These are phyloP conservation scores for Solea solea DNA, from an alignment of 2,113 vertebrate genomes.

Conservation along the genomic window DNA sequence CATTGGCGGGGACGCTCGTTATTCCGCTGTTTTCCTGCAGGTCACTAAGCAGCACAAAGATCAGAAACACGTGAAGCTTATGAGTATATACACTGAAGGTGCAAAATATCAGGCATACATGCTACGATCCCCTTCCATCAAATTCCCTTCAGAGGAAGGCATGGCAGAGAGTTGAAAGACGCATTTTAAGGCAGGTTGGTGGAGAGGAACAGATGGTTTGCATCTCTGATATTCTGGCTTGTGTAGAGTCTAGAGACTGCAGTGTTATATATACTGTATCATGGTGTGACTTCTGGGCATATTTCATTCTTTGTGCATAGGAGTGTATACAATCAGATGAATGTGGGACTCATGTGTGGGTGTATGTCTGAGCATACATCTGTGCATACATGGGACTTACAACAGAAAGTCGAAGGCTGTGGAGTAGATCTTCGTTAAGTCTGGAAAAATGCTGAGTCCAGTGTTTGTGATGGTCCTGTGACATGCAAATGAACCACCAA, in stretches of 20 bases:
- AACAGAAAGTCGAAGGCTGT: conserved; percentile 51
- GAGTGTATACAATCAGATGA: conserved; percentile 15
- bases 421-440: conserved; percentile 75
- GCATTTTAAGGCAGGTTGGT: conserved; percentile 19
- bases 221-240: conserved; percentile 12
- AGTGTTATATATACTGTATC: conserved; percentile 7
- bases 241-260: conserved; percentile 7
- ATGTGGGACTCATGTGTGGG: conserved; percentile 22
- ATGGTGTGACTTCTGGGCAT: conserved; percentile 21
- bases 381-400: conserved; percentile 62
- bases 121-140: not conserved
- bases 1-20: conserved; percentile 72
- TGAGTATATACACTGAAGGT: not conserved
- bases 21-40: conserved; percentile 78
- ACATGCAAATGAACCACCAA: conserved; percentile 31
- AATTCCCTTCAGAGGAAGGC: conserved; percentile 7
- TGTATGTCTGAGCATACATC: not conserved
- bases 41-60: conserved; percentile 58
- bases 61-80: conserved; percentile 9
- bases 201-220: conserved; percentile 16
- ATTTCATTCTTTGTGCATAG: conserved; percentile 20
- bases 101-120: conserved; percentile 8
- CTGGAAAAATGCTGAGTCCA: conserved; percentile 71
- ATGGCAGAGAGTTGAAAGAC: conserved; percentile 16
- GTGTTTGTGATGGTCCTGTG: conserved; percentile 78